Base-by-base conservation (phyloP, 2,888 invertebrate genomes). In the Aromia moschata region DNA sequence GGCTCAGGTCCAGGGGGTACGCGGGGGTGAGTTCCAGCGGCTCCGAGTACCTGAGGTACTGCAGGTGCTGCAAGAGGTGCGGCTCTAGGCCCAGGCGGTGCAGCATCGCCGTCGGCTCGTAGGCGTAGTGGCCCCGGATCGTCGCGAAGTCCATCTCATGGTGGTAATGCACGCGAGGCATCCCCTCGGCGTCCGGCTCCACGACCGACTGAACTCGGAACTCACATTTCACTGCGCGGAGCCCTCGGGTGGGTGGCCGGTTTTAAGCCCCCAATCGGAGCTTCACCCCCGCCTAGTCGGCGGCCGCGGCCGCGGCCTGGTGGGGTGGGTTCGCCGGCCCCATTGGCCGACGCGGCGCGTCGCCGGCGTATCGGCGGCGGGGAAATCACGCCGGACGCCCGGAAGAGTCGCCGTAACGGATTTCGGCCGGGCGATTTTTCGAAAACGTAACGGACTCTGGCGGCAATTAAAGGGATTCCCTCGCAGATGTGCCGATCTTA, bases 1-100 rank as follows among this genome's bases (percentile, higher is more conserved):
- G 79, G 15, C 92, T 91, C 59, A 93, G 80, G 77, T 93, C 93
- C 68, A 93, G 80, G 4, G 92, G 92, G 60, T 79, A 79, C 1
- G 84, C 80, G 1, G 81, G 81, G 12, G 81, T 81, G 37, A 81
- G 62, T 62, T 86, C 84, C 49, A 86, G 72, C 2, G 87, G 87
- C 73, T 87, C 87, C 52, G 85, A 80, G 71, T 55, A 55, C 1
- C 84, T 82, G 57, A 86, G 75, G 71, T 85, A 86, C 69, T 85
- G 85, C 56, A 85, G 82, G 66, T 84, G 85, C 61, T 84, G 85
- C 41, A 77, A 77, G 38, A 77, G 70, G 20, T 74, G 77, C 16
- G 77, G 69, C 44, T 79, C 78, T 45, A 80, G 68, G 7, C 76
- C 77, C 46, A 80, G 70, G 46, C 79, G 67, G 45, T 80, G 79